Percentiles rank a stretch among this genome's conserved stretches.
phyloP scores from a whole-genome alignment of 2,113 vertebrate species.

The Sarotherodon lohbergeri region DNA sequence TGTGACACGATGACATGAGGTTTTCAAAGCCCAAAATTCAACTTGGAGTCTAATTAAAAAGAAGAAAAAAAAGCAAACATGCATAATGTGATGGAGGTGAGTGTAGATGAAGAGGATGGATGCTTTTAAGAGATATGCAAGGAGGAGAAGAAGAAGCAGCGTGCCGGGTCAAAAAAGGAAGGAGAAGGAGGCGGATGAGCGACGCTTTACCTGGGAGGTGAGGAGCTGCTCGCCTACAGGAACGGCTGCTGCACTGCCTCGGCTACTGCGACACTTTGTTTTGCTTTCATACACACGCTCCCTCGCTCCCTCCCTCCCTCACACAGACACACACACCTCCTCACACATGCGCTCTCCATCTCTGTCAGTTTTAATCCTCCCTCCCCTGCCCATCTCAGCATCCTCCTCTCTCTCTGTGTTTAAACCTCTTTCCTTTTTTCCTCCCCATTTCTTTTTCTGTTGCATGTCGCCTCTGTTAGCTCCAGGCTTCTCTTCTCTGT shows the following conservation, averaged over 20 bases:
- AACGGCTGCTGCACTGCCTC: slow-evolving; percentile 54
- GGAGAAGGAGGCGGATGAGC: background rate
- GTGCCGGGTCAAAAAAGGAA: background rate
- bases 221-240: slow-evolving; percentile 31
- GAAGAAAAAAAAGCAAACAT: background rate
- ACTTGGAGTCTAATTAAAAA: background rate
- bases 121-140: background rate
- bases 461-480: slow-evolving; percentile 28
- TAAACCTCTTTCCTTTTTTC: slow-evolving; percentile 7
- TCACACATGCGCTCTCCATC: slow-evolving; percentile 54
- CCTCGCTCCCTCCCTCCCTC: background rate
- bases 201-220: slow-evolving; percentile 53
- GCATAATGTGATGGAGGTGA: background rate
- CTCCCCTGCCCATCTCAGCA: background rate
- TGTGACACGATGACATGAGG: background rate
- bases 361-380: slow-evolving; percentile 31
- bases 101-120: background rate
- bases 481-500: slow-evolving; percentile 28
- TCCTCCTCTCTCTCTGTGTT: background rate
- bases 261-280: slow-evolving; percentile 73
- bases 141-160: background rate
- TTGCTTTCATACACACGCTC: slow-evolving; percentile 53
- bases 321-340: slow-evolving; percentile 42
- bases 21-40: background rate
- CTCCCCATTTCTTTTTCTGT: slow-evolving; percentile 9